Base-by-base conservation (phyloP, 2,797 vertebrate species). In the Lates japonicus region DNA sequence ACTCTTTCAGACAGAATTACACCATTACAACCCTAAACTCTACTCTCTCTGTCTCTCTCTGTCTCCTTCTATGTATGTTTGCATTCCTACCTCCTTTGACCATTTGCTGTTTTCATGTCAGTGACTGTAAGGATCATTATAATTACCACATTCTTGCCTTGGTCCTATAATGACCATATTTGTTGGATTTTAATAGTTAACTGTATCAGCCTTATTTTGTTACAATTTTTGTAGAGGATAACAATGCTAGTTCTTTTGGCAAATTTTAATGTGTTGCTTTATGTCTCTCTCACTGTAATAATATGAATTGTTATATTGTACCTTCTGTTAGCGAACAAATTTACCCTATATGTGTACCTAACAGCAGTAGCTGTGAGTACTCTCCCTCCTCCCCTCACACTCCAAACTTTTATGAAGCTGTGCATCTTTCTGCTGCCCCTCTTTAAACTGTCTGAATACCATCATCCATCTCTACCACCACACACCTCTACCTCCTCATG, bases 401-500 rank as follows among this genome's bases (percentile, higher is more conserved):
- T 79, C 64, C 76, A 80, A 89, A 90, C 79, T 85, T 91, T 81
- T 69, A 78, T 80, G 64, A 88, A 86, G 81, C 66, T 63, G 67
- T 65, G 65, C 66, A 67, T 78, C 79, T 87, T 61, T 51, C 81
- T 80, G 58, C 78, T 82, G 76, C 76, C 79, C 83, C 84, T 88
- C 74, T 92, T 88, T 81, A 90, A 89, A 87, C 76, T 78, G 84
- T 86, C 90, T 91, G 86, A 90, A 89, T 85, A 83, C 84, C 88
- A 90, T 91, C 86, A 90, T 91, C 83, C 86, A 90, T 91, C 79
- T 86, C 78, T 87, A 61, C 88, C 92, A 88, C 91, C 92, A n/a
- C 51, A 91, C 90, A 91, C 87, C 84, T 90, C 82, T 86, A 76
- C 88, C 84, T 89, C 92, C 84, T 88, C 78, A 80, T 81, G 76